Percentiles rank a stretch among this genome's conserved stretches.
Conservation (phyloP, 2,888 invertebrate species). For the Agrochola lychnidis region DNA sequence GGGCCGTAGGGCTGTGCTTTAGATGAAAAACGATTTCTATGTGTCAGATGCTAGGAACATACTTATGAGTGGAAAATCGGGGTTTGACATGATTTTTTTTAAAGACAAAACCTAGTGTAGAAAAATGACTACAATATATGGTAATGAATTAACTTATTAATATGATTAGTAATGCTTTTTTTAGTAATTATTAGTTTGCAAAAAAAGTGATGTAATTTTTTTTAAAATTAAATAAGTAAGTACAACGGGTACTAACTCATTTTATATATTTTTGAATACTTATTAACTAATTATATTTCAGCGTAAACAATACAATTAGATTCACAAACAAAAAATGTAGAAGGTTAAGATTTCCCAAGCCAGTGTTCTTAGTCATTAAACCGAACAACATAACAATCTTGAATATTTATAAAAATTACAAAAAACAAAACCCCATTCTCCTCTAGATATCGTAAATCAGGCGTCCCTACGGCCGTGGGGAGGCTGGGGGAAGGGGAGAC, state of each 20-base stretch:
- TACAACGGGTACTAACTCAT: too few relatives aligned
- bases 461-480: constrained; percentile 81
- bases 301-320: background rate
- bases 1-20: constrained; percentile 65
- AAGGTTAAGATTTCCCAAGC: constrained; percentile 15
- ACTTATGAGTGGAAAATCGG: background rate
- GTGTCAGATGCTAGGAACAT: constrained; percentile 3
- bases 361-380: constrained; percentile 24
- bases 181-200: background rate
- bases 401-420: constrained; percentile 73
- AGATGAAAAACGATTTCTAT: constrained; percentile 5
- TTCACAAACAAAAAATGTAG: background rate
- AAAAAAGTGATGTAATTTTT: background rate
- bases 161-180: background rate
- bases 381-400: constrained; percentile 34
- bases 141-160: background rate
- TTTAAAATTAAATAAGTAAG: too few relatives aligned
- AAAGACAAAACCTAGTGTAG: background rate
- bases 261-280: background rate
- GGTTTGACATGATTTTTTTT: background rate
- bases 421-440: constrained; percentile 78
- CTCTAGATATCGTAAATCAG: constrained; percentile 86
- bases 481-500: constrained; percentile 71
- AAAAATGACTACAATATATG: too few relatives aligned
- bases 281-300: background rate